Evolutionary conservation across 1,140 invertebrate genomes (phyloP), one percentile per base, ranked within the genome.

Genomic region (Goniozus legneri): DNA sequence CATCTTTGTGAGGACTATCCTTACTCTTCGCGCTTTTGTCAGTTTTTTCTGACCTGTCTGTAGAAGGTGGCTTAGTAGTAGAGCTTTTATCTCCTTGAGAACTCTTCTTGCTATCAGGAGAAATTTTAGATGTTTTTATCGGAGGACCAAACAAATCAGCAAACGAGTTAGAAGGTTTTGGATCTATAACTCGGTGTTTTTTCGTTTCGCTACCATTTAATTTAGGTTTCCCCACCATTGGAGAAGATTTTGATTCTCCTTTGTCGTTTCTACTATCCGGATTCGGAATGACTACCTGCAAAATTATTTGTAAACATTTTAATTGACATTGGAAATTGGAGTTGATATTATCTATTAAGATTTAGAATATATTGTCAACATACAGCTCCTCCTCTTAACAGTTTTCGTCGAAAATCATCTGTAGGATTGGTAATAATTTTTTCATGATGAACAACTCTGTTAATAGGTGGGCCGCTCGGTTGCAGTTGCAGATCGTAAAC

Each of bases 401-500:
- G 75, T 64, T 92, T 92, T 42, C 84, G 82, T 44, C 83, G 82
- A 71, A 97, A 96, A 27, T 97, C 94, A 56, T 94, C 91, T 36
- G 84, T 85, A 14, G 92, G 91, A 67, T 87, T 89, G 60, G 80
- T 78, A 69, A 96, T 92, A 15, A 85, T 80, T 58, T 95, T 84
- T 60, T 85, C 89, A 62, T 95, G 88, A 53, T 74, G 75, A 22
- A 79, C 70, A 38, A 83, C 77, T 60, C 82, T 83, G 53, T 75
- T 81, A 21, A 88, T 81, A 14, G 88, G 78, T 36, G 84, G 82
- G 4, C 86, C 89, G 62, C 79, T 80, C 1, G 81, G 75, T 71
- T 90, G 87, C 44, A 97, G 76, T 57, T 83, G 81, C 34, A 98
- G 78, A 71, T 97, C 92, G 77, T 97, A 97, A 31, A 81, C 76